Conservation (phyloP, 2,113 vertebrate genomes). For the Cromileptes altivelis region DNA sequence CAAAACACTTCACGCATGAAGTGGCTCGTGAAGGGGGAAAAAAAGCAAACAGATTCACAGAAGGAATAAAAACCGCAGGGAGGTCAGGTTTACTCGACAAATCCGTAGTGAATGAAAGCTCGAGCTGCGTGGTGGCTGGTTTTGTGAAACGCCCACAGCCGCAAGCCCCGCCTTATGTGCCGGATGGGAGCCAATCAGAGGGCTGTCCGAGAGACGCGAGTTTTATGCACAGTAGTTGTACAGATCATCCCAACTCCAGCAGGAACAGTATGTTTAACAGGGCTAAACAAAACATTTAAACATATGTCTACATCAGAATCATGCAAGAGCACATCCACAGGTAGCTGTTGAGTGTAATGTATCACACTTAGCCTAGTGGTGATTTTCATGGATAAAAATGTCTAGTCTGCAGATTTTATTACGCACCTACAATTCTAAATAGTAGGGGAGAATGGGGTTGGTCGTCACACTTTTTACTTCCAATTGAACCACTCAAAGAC, state of each 20-base stretch:
- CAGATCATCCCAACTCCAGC: background rate
- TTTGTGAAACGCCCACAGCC: constrained; percentile 73
- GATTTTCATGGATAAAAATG: background rate
- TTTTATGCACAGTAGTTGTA: background rate
- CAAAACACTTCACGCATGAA: constrained; percentile 12
- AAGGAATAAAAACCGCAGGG: background rate
- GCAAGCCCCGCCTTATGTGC: constrained; percentile 35
- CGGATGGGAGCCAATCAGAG: constrained; percentile 64
- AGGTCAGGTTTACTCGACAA: constrained; percentile 21
- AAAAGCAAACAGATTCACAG: background rate
- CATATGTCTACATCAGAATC: background rate
- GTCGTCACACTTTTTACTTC: too few species aligned
- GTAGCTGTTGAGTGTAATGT: background rate
- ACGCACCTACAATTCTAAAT: background rate
- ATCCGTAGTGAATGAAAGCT: constrained; percentile 74
- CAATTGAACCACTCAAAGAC: too few species aligned
- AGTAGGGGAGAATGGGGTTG: background rate
- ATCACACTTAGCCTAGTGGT: background rate
- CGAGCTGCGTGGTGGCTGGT: constrained; percentile 45
- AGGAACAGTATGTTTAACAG: background rate
- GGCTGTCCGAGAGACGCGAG: constrained; percentile 62
- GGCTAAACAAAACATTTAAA: background rate
- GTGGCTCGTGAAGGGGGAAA: background rate
- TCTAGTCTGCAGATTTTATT: background rate
- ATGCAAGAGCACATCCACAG: background rate